These are phyloP conservation scores for Xiphias gladius DNA, from an alignment of 2,113 vertebrate species.

Conservation along the genomic window DNA sequence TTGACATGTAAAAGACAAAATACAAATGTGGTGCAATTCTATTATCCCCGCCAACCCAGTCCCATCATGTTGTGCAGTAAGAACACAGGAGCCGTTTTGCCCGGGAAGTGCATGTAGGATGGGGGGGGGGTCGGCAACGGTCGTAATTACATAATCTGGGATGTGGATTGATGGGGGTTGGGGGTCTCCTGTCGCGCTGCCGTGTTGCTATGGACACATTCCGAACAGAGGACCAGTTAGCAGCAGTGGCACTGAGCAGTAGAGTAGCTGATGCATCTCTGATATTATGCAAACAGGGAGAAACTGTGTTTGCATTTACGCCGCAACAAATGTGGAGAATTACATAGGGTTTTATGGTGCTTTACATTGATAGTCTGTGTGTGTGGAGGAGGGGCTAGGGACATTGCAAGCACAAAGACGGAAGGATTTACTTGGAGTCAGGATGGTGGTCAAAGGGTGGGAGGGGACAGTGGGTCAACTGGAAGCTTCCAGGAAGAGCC, in stretches of 20 bases:
- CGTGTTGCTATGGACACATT: conserved; percentile 66
- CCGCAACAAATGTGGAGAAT: neutral
- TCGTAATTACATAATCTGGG: conserved; percentile 73
- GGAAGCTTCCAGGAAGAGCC: conserved; percentile 22
- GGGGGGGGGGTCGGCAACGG: neutral
- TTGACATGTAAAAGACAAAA: too few species aligned
- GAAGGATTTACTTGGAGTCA: conserved; percentile 5
- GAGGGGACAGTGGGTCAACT: conserved; percentile 18
- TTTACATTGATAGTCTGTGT: neutral
- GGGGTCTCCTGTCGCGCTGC: conserved; percentile 32
- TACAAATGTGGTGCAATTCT: too few species aligned
- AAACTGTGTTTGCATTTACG: neutral
- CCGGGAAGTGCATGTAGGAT: conserved; percentile 10
- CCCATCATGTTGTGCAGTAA: neutral
- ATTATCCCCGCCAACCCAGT: neutral
- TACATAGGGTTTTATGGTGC: neutral
- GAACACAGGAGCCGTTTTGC: conserved; percentile 35
- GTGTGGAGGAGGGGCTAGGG: neutral
- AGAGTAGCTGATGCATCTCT: conserved; percentile 11
- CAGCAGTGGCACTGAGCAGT: neutral
- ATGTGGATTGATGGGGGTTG: conserved; percentile 41
- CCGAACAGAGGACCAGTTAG: conserved; percentile 18
- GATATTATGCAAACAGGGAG: conserved; percentile 1
- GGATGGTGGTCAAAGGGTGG: conserved; percentile 5
- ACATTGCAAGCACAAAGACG: neutral